Conservation (phyloP, 2,113 vertebrate genomes). For the rabbit (Oryctolagus cuniculus) region mOryCun1.1 NC_091439.1:55962501-55963000, state of each 20-base stretch:
- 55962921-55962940: neutral
- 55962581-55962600: neutral
- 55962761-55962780: neutral
- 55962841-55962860: neutral
- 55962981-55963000: neutral
- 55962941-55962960: neutral
- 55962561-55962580: neutral
- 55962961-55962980: neutral
- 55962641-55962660: neutral
- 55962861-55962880: neutral
- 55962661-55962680: neutral
- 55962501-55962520: neutral
- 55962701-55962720: neutral
- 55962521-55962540: neutral
- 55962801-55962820: neutral
- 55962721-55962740: neutral
- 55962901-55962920: neutral
- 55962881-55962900: neutral
- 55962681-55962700: neutral
- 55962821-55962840: neutral
- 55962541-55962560: constrained; percentile 30
- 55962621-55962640: neutral
- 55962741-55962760: too few relatives aligned
- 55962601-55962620: neutral
- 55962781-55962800: neutral